Evolutionary conservation across 2,113 vertebrate species (phyloP).

Genomic region (Chlorodrepanis virens): DNA sequence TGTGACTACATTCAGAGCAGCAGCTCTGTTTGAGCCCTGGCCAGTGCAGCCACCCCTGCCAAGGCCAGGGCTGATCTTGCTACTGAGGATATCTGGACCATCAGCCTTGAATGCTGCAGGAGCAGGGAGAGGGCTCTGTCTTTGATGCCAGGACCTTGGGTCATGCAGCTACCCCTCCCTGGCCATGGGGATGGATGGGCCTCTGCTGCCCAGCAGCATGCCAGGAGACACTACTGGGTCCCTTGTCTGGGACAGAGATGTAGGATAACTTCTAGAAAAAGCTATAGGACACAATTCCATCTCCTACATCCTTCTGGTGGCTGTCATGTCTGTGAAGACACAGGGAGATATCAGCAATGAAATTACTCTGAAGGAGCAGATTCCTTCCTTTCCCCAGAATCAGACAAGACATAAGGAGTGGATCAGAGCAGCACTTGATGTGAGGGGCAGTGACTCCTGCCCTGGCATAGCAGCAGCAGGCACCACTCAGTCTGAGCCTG

Average conservation of each 20-base stretch:
- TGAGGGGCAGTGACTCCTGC: background rate
- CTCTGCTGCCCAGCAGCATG: background rate
- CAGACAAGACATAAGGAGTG: background rate
- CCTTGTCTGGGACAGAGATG: background rate
- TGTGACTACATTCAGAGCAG: background rate
- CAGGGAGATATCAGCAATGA: background rate
- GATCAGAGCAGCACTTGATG: background rate
- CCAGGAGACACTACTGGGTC: background rate
- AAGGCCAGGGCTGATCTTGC: background rate
- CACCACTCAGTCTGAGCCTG: background rate
- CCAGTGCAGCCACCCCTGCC: background rate
- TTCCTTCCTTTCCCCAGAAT: background rate
- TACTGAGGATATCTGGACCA: background rate
- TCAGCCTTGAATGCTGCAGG: rapidly evolving
- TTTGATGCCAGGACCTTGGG: background rate
- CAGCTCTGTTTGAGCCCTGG: background rate
- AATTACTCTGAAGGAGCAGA: background rate
- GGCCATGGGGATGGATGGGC: background rate
- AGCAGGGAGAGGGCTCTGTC: background rate
- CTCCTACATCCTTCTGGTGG: background rate
- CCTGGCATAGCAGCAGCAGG: background rate
- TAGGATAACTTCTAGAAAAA: background rate
- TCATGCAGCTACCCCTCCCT: background rate
- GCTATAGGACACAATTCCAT: background rate
- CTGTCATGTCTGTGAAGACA: background rate